Evolutionary conservation across 1,140 invertebrate genomes (phyloP).

Genomic region (Lepidurus couesii): DNA sequence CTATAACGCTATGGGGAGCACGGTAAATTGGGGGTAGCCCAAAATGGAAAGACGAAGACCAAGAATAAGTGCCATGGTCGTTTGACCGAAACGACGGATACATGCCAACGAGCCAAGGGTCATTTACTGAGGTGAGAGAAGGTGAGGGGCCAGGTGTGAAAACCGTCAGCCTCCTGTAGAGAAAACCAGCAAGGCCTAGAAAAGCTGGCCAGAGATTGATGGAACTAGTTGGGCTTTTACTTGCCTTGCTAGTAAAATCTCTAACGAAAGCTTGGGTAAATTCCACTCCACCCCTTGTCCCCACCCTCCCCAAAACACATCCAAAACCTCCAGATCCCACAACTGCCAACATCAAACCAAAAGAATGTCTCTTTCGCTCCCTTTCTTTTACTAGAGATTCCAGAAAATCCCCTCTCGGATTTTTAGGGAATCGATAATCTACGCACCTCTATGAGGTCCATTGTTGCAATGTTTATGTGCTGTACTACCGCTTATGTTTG

Average conservation of each 20-base stretch:
- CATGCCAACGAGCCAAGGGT: slow-evolving; percentile 8
- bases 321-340: neutral
- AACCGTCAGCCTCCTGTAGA: slow-evolving; percentile 8
- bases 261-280: neutral
- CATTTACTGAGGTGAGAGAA: slow-evolving; percentile 12
- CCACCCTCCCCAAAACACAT: neutral
- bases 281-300: neutral
- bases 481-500: neutral
- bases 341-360: neutral
- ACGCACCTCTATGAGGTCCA: neutral
- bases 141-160: slow-evolving; percentile 17
- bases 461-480: neutral
- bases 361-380: neutral
- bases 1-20: slow-evolving; percentile 7
- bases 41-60: neutral
- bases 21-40: slow-evolving; percentile 2
- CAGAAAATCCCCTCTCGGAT: neutral
- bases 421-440: slow-evolving; percentile 10
- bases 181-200: slow-evolving; percentile 18
- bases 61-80: neutral
- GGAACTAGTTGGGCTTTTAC: neutral
- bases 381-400: neutral
- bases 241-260: neutral
- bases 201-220: neutral
- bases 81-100: slow-evolving; percentile 10